A percentile compares a stretch with the other conserved stretches of the same genome.
phyloP scores from a whole-genome alignment of 2,113 vertebrate genomes.

The Rana temporaria region DNA sequence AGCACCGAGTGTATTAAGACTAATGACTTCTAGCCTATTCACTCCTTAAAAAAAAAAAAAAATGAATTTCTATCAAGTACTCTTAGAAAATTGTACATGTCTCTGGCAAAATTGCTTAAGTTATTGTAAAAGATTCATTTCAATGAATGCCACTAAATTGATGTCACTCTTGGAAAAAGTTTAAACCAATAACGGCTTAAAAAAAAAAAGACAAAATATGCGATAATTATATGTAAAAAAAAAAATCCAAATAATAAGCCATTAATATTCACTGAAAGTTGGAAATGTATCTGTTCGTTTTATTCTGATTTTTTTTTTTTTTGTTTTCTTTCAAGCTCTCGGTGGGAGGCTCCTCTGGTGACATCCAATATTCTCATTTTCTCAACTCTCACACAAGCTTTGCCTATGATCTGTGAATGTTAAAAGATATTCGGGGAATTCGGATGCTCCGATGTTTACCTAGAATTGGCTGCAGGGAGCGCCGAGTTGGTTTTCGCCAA shows the following conservation, averaged over 20 bases:
- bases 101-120: constrained; percentile 70
- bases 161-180: constrained; percentile 72
- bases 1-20: constrained; percentile 34
- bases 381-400: constrained; percentile 84
- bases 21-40: constrained; percentile 48
- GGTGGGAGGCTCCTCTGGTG: constrained; percentile 77
- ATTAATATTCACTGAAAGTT: constrained; percentile 81
- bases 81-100: constrained; percentile 52
- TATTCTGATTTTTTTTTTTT: constrained; percentile 66
- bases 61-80: constrained; percentile 29
- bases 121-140: constrained; percentile 72
- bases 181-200: constrained; percentile 72
- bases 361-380: constrained; percentile 83
- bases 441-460: constrained; percentile 64
- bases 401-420: constrained; percentile 79
- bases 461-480: constrained; percentile 6
- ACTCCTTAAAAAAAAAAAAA: constrained; percentile 43
- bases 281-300: constrained; percentile 81
- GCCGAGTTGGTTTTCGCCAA: too few species aligned
- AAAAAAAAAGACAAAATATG: constrained; percentile 73
- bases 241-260: constrained; percentile 82
- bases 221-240: constrained; percentile 73
- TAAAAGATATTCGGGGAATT: constrained; percentile 77
- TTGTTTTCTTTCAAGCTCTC: constrained; percentile 77
- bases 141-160: constrained; percentile 74